These are phyloP conservation scores for Pollachius pollachius DNA, from an alignment of 2,113 vertebrate genomes.

Conservation along the genomic window DNA sequence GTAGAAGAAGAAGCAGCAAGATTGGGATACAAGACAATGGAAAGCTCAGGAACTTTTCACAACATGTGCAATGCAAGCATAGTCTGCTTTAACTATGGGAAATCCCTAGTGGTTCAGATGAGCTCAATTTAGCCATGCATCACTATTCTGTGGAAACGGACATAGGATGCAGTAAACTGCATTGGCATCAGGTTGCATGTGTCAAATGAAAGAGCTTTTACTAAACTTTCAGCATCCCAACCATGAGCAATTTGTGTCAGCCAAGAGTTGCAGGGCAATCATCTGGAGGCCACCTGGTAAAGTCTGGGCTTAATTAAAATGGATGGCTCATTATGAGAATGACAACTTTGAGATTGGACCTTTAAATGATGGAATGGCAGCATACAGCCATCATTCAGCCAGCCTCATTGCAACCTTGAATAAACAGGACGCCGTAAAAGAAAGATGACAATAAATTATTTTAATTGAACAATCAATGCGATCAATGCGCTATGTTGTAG, in stretches of 20 bases:
- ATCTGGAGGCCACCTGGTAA: conserved; percentile 39
- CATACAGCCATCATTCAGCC: not conserved
- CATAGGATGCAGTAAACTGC: too few relatives aligned
- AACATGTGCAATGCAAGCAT: conserved; percentile 17
- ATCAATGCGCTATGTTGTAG: conserved; percentile 12
- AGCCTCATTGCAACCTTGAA: conserved; percentile 1
- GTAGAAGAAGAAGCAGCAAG: too few relatives aligned
- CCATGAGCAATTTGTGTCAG: too few relatives aligned
- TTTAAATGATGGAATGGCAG: conserved; percentile 18
- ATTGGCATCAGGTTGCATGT: too few relatives aligned
- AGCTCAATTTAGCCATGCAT: conserved; percentile 1
- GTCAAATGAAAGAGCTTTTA: too few relatives aligned
- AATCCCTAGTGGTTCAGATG: conserved; percentile 10
- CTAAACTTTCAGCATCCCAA: too few relatives aligned
- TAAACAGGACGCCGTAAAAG: not conserved
- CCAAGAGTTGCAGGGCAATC: not conserved
- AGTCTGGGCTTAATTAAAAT: not conserved
- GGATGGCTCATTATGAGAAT: conserved; percentile 12
- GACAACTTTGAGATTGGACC: conserved; percentile 16
- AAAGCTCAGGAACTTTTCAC: conserved; percentile 42
- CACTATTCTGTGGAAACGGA: not conserved
- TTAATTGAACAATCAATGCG: conserved; percentile 35
- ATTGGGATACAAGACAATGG: conserved; percentile 29
- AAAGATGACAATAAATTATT: conserved; percentile 24
- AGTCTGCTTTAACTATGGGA: conserved; percentile 20